Base-by-base conservation (phyloP, 1,140 invertebrate species). In the Pachypeltis micranthus region DNA sequence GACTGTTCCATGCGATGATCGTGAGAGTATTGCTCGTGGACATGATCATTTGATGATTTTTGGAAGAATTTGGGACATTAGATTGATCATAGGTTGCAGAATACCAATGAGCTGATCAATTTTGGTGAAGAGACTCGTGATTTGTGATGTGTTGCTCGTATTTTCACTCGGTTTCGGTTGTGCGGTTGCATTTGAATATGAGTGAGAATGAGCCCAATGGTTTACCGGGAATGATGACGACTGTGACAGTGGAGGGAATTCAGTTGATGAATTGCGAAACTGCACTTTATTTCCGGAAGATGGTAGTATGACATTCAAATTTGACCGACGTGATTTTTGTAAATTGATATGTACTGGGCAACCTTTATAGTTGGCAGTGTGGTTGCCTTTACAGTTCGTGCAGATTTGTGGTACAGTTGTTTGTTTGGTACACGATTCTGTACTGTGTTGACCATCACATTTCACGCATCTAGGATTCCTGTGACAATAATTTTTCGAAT, bases 391-490 rank as follows among this genome's bases (percentile, higher is more conserved):
- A n/a, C 34, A 39, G n/a, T 39, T 39, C n/a, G 34, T 54, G 51
- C 51, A 54, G 21, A 10, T 54, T 14, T 7, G 51, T n/a, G 10
- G 51, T 10, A 21, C 21, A 54, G 4, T 28, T 7, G 21, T 14
- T 27, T 10, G 24, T 57, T 57, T 57, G 7, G 21, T 2, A 21
- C 55, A 57, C 10, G 55, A 57, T 57, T 23, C 55, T 10, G 55
- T 57, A 21, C 55, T 57, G 23, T 57, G 55, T 23, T 57, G 3
- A 7, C 55, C 55, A 25, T 57, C 55, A 27, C 55, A 57, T 57
- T 57, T 57, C 2, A 57, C 55, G 19, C 55, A 57, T 57, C 16
- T 3, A 3, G 55, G 55, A 29, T 21, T 23, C 2, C 55, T 19
- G 19, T 12, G 23, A 29, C 55, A 57, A 28, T 57, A 57, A 23